These are phyloP conservation scores for Xyrauchen texanus DNA, from an alignment of 2,113 vertebrate genomes.

Conservation along the genomic window DNA sequence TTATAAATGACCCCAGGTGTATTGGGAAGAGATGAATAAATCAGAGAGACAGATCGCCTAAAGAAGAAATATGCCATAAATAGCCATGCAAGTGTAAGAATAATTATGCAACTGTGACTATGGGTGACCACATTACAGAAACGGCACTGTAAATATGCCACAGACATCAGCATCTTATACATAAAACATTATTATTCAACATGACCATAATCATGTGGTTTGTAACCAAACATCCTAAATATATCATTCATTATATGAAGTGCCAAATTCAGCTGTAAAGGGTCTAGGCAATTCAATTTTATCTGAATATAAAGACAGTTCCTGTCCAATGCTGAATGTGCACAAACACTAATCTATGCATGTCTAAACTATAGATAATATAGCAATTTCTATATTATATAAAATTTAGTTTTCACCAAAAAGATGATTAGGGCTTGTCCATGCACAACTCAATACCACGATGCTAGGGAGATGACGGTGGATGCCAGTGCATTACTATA, in stretches of 20 bases:
- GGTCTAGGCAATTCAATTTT: not conserved
- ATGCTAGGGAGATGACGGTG: too few species aligned
- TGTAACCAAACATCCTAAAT: conserved; percentile 1
- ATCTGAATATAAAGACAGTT: not conserved
- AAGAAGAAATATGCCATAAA: conserved; percentile 56
- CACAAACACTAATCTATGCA: too few species aligned
- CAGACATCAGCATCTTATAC: conserved; percentile 52
- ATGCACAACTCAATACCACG: too few species aligned
- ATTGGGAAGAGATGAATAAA: conserved; percentile 63
- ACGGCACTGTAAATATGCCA: conserved; percentile 53
- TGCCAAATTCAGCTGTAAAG: not conserved
- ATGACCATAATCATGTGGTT: conserved; percentile 38
- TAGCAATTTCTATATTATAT: too few species aligned
- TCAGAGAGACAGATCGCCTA: conserved; percentile 61
- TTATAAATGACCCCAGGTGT: conserved; percentile 67
- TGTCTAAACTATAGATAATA: too few species aligned
- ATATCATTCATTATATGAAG: not conserved
- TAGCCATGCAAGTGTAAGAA: conserved; percentile 52
- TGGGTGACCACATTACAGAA: conserved; percentile 59
- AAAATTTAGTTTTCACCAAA: too few species aligned
- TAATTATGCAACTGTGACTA: conserved; percentile 61
- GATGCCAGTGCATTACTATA: too few species aligned
- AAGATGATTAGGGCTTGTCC: too few species aligned
- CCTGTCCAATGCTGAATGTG: too few species aligned
- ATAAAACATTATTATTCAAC: conserved; percentile 59